Base-by-base conservation (phyloP, 2,888 invertebrate genomes). In the Eubasilissa splendida region DNA sequence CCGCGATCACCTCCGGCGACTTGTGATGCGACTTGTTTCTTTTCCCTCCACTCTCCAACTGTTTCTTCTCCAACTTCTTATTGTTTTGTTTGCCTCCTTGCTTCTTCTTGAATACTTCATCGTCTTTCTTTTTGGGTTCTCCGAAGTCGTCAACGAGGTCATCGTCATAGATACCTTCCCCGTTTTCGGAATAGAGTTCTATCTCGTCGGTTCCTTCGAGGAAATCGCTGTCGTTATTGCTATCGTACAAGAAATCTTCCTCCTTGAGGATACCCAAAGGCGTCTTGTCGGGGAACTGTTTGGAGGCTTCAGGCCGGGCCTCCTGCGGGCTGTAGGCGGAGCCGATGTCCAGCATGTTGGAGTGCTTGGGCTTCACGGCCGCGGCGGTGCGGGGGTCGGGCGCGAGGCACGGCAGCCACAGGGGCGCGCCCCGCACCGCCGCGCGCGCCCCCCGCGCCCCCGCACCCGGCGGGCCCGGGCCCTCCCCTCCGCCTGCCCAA, bases 401-500 rank as follows among this genome's bases (percentile, higher is more conserved):
- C 60, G 81, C 83, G 60, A 22, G 10, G 77, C 84, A 84, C 10
- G 81, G 77, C 76, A 84, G 80, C 58, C 59, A 60, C 50, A 83
- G 76, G 42, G 83, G 79, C 50, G 65, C 54, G 12, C 83, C 84
- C 42, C 80, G 80, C 73, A 80, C 71, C 56, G 60, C 84, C 53
- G 79, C 60, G 66, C 71, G 79, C 74, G 77, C 80, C 63, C 77
- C 68, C 59, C 22, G 22, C 22, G 42, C 63, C 12, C 54, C 74
- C 2, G 22, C 22, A 22, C 22, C 12, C 54, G 14, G 50, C 65
- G 63, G 50, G 52, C 66, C 87, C 86, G 86, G 87, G 87, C 86
- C 76, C 73, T 84, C 85, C 76, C 84, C 85, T 86, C 86, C 77
- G 85, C 87, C 89, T 88, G 88, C 89, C 84, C 85, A 84, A 82